These are phyloP conservation scores for Mythimna loreyi DNA, from an alignment of 2,888 invertebrate species.

Conservation along the genomic window DNA sequence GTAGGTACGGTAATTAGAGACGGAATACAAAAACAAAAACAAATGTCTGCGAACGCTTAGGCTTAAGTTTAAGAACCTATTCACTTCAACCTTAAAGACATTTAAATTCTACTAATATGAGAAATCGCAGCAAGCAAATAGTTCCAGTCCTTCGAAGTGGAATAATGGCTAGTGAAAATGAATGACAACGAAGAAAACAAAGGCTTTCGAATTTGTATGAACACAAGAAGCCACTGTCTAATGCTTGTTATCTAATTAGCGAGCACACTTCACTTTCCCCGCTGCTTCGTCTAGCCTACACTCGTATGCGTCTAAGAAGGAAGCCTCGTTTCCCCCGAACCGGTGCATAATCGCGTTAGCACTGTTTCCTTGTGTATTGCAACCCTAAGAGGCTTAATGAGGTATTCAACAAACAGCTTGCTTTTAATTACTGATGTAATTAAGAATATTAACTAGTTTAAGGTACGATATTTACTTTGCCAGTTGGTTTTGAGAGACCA, in stretches of 20 bases:
- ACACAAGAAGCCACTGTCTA: conserved; percentile 20
- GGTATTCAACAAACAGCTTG: not conserved
- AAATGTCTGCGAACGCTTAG: no score
- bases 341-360: conserved; percentile 5
- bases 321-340: conserved; percentile 63
- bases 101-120: no score
- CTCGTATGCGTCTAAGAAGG: conserved; percentile 32
- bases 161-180: not conserved
- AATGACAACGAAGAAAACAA: conserved; percentile 8
- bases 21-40: no score
- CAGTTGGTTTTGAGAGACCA: no score
- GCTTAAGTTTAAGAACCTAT: no score
- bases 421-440: not conserved
- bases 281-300: conserved; percentile 9
- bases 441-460: no score
- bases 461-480: no score
- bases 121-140: no score
- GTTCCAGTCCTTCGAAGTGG: no score
- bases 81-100: no score
- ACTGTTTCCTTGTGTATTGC: not conserved
- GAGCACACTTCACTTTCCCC: conserved; percentile 29
- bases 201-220: conserved; percentile 23
- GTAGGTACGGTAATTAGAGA: no score
- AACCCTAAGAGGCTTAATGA: conserved; percentile 1
- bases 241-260: conserved; percentile 44